Evolutionary conservation across 2,797 vertebrate species (phyloP).

Genomic region (Sebastes oblongus): DNA sequence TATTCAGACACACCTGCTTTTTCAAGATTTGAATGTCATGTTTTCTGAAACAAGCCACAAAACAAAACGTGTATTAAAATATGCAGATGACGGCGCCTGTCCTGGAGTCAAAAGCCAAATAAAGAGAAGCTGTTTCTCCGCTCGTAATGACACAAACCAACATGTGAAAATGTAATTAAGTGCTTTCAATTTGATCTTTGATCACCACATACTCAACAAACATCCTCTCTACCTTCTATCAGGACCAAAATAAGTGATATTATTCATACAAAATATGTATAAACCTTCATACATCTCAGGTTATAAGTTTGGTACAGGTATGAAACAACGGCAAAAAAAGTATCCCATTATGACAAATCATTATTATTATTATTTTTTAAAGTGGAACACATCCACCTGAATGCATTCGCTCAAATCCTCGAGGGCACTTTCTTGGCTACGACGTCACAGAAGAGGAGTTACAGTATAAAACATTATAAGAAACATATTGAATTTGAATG

Average conservation of each 20-base stretch:
- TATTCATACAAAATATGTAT: constrained; percentile 75
- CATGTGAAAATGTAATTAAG: constrained; percentile 69
- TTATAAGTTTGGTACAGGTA: constrained; percentile 75
- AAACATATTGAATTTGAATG: constrained; percentile 81
- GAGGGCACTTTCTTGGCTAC: constrained; percentile 79
- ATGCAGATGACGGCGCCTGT: constrained; percentile 4
- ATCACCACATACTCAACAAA: constrained; percentile 54
- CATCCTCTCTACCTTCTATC: constrained; percentile 43
- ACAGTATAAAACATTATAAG: constrained; percentile 80
- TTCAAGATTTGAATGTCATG: constrained; percentile 26
- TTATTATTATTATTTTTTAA: not conserved
- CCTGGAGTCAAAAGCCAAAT: constrained; percentile 25
- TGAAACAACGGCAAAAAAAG: constrained; percentile 65
- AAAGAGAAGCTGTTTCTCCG: constrained; percentile 27
- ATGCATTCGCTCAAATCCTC: constrained; percentile 77
- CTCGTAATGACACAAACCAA: constrained; percentile 41
- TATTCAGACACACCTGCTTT: constrained; percentile 26
- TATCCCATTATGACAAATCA: constrained; percentile 57
- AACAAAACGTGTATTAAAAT: constrained; percentile 22
- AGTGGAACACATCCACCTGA: constrained; percentile 63
- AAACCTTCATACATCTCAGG: constrained; percentile 76
- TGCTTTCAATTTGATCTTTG: constrained; percentile 72
- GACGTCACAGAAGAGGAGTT: constrained; percentile 70
- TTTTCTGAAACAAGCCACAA: constrained; percentile 8
- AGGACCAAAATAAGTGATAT: constrained; percentile 69